These are phyloP conservation scores for Eublepharis macularius DNA, from an alignment of 2,113 vertebrate genomes.

Conservation along the genomic window DNA sequence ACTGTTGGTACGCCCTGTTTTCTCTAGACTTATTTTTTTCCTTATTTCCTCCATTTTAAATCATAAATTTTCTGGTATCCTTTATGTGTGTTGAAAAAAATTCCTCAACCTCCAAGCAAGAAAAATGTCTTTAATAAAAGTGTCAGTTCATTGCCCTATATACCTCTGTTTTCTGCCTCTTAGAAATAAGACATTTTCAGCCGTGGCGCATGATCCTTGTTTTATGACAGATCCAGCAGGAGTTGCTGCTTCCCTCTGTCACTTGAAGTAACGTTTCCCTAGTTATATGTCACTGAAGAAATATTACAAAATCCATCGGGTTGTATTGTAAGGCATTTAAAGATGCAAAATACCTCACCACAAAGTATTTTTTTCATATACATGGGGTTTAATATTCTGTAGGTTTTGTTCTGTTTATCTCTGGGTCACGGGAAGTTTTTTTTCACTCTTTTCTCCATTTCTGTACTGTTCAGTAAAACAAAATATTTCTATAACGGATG, in stretches of 20 bases:
- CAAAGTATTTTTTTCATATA: background rate
- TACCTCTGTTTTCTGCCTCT: conserved; percentile 41
- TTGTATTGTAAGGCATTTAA: conserved; percentile 22
- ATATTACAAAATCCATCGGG: conserved; percentile 29
- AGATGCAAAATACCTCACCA: conserved; percentile 7
- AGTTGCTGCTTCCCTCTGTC: conserved; percentile 47
- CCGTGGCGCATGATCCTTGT: conserved; percentile 12
- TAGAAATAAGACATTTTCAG: conserved; percentile 44
- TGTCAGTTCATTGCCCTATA: conserved; percentile 44
- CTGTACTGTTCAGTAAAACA: conserved; percentile 49
- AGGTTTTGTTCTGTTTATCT: conserved; percentile 39
- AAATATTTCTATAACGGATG: conserved; percentile 60
- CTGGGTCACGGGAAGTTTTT: background rate
- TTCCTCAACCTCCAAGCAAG: conserved; percentile 26
- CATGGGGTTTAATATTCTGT: conserved; percentile 11
- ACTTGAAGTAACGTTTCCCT: conserved; percentile 43
- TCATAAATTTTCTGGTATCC: conserved; percentile 20
- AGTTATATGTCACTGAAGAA: conserved; percentile 38
- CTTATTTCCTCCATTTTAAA: conserved; percentile 7
- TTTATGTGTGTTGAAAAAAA: conserved; percentile 10
- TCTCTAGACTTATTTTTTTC: background rate
- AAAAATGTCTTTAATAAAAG: conserved; percentile 55
- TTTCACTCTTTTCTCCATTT: conserved; percentile 8
- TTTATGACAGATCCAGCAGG: conserved; percentile 42
- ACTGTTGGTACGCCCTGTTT: background rate